Evolutionary conservation across 2,797 vertebrate species (phyloP), one percentile per base, ranked within the genome.

Genomic region (Onychomys torridus): DNA sequence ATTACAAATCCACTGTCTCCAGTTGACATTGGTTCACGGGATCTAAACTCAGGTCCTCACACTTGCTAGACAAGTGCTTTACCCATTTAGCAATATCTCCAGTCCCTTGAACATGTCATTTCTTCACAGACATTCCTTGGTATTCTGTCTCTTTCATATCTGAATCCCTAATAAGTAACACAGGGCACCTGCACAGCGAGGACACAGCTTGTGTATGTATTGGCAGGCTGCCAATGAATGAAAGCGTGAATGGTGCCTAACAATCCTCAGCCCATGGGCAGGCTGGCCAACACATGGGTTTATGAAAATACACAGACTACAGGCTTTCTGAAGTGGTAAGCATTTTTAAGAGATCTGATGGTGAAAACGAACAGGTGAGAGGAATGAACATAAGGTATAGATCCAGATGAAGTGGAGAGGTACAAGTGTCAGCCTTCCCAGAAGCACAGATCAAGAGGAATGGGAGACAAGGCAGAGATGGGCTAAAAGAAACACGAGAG

Each of bases 111-210:
- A 57, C 1, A 25, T 6, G 0, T 6, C 34, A 9, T 81, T 40
- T 67, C 61, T 34, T 93, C 34, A 3, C n/a, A 29, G 37, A 13
- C 46, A 9, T 43, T 49, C 37, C 65, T 92, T 46, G 5, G 10
- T 43, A 37, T 73, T 17, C 21, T 55, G 2, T 61, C 34, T 90
- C 55, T 27, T 8, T 87, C 52, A 12, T 19, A 0, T 57, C 73
- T 21, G 0, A n/a, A 21, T 89, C 71, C 23, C 37, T 71, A n/a
- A 17, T 14, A 27, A 57, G n/a, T 27, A 79, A 40, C 10, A 77
- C 2, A 13, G 16, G 1, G 13, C 9, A 5, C 11, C 10, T 17
- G 2, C 27, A 5, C n/a, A 52, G 11, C 27, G 5, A 61, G 16
- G 10, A 61, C 10, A 21, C 34, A 14, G 6, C 23, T 13, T 12